Conservation (phyloP, 2,113 vertebrate genomes). For the Gymnobelideus leadbeateri region DNA sequence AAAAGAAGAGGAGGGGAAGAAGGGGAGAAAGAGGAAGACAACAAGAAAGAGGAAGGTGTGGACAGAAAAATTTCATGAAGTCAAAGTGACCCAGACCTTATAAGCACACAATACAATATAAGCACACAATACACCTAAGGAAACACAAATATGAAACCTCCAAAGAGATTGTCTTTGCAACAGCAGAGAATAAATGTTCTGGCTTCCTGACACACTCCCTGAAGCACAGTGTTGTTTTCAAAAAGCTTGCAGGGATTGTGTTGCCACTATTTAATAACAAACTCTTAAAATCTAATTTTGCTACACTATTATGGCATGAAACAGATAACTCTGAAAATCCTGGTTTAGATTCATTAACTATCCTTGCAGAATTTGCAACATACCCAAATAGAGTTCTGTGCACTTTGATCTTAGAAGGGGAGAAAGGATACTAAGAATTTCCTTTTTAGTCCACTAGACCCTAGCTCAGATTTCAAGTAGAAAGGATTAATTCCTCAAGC, state of each 20-base stretch:
- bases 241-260: constrained; percentile 22
- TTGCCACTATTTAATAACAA: constrained; percentile 39
- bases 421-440: constrained; percentile 41
- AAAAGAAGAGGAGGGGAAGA: not conserved
- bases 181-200: not conserved
- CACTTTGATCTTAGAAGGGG: constrained; percentile 13
- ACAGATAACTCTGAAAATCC: constrained; percentile 34
- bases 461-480: constrained; percentile 22
- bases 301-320: constrained; percentile 4
- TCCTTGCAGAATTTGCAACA: constrained; percentile 12
- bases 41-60: not conserved
- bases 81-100: not conserved
- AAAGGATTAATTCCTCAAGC: not conserved
- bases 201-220: constrained; percentile 8
- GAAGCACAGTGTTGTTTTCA: constrained; percentile 38
- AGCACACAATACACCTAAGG: not conserved
- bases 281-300: constrained; percentile 49
- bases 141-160: not conserved
- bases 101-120: not conserved
- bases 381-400: constrained; percentile 8
- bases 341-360: constrained; percentile 58
- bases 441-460: not conserved
- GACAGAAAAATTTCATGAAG: constrained; percentile 38
- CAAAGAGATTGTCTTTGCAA: constrained; percentile 16
- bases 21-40: not conserved